Evolutionary conservation across 2,797 vertebrate species (phyloP).

Genomic region (Cryptoblepharus egeriae): DNA sequence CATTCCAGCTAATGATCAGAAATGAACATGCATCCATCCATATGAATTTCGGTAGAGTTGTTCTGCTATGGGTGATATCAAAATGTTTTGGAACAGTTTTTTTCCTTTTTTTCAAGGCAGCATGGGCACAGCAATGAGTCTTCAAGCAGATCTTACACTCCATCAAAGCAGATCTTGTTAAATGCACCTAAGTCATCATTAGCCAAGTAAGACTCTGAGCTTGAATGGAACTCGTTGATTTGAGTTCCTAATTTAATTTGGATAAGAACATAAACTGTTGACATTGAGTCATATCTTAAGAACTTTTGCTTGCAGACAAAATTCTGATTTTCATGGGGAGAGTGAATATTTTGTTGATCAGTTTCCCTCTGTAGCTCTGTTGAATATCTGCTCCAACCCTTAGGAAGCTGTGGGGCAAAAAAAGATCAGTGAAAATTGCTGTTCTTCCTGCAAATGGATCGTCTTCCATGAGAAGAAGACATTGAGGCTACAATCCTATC

Average conservation of each 20-base stretch:
- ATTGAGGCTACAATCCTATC: too few relatives aligned
- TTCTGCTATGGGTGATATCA: neutral
- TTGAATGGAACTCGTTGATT: slow-evolving; percentile 1
- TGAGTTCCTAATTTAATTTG: slow-evolving; percentile 37
- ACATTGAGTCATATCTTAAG: neutral
- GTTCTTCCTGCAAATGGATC: too few relatives aligned
- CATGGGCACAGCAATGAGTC: slow-evolving; percentile 48
- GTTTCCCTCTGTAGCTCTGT: too few relatives aligned
- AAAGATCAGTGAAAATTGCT: too few relatives aligned
- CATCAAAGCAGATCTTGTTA: slow-evolving; percentile 52
- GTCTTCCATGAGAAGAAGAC: too few relatives aligned
- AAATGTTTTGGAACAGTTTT: neutral
- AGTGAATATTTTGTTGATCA: too few relatives aligned
- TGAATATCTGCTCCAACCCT: too few relatives aligned
- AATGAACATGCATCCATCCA: too few relatives aligned
- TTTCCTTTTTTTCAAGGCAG: slow-evolving; percentile 52
- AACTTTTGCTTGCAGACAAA: too few relatives aligned
- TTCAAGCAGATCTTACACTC: slow-evolving; percentile 44
- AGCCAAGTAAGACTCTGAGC: slow-evolving; percentile 58
- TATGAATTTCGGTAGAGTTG: neutral
- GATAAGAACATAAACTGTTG: slow-evolving; percentile 34
- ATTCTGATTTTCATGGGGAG: too few relatives aligned
- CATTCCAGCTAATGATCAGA: too few relatives aligned
- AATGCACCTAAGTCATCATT: slow-evolving; percentile 49
- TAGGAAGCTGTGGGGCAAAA: too few relatives aligned